Evolutionary conservation across 2,888 invertebrate genomes (phyloP).

Genomic region (Acleris sparsana): DNA sequence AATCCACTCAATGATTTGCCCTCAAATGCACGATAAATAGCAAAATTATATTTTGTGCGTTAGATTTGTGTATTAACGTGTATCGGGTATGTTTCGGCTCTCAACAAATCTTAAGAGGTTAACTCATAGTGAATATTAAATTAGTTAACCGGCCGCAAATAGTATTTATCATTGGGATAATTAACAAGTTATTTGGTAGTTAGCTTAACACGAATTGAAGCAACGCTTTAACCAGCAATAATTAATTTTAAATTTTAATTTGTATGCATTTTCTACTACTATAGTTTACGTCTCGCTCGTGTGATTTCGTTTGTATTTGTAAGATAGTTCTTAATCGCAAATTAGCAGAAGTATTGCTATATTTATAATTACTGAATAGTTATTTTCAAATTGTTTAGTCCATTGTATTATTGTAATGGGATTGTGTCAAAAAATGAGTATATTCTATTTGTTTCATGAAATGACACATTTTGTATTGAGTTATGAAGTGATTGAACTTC

Average conservation of each 20-base stretch:
- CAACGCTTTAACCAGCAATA: constrained; percentile 49
- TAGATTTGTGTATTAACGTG: constrained; percentile 26
- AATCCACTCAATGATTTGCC: constrained; percentile 8
- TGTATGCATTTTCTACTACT: constrained; percentile 44
- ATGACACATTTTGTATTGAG: too few relatives aligned
- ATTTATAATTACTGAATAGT: constrained; percentile 2
- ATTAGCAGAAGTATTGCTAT: constrained; percentile 15
- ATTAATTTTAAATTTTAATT: constrained; percentile 43
- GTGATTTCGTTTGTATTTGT: constrained; percentile 25
- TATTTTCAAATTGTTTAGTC: too few relatives aligned
- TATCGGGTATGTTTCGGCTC: constrained; percentile 35
- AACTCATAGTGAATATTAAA: constrained; percentile 29
- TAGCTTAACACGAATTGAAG: constrained; percentile 42
- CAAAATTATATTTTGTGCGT: constrained; percentile 15
- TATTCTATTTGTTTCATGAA: too few relatives aligned
- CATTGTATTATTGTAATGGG: too few relatives aligned
- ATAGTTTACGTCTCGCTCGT: constrained; percentile 20
- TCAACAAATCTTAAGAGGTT: constrained; percentile 12
- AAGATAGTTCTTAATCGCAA: constrained; percentile 16
- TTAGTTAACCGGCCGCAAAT: constrained; percentile 19
- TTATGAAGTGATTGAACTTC: too few relatives aligned
- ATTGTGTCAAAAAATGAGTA: too few relatives aligned
- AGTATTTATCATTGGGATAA: constrained; percentile 2
- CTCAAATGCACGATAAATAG: constrained; percentile 1
- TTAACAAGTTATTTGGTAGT: constrained; percentile 27